Base-by-base conservation (phyloP, 2,113 vertebrate species). In the Clupea harengus region DNA sequence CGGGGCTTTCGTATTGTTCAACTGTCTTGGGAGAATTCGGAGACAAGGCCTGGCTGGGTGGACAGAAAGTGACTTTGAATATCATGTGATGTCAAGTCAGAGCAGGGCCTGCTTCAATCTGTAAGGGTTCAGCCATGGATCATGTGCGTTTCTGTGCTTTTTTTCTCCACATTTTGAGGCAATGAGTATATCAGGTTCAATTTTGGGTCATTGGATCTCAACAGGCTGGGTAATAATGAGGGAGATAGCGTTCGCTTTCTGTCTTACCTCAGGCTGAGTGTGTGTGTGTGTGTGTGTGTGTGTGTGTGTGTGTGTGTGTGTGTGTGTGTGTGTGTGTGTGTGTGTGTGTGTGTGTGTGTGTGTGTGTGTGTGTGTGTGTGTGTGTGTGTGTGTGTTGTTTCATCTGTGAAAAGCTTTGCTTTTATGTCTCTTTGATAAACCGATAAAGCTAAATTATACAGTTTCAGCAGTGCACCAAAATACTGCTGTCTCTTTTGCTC, bases 381-480 rank as follows among this genome's bases (percentile, higher is more conserved):
- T 22, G 18, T n/a, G 60, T 39, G 8, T 39, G 9, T 15, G 32
- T 15, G 32, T 78, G 72, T 78, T 78, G 28, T 78, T 17, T 78
- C 32, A 72, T 7, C 64, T 72, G 64, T 28, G 64, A 13, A n/a
- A 25, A 39, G 32, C 72, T 39, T 78, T 15, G 72, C 72, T 78
- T 78, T 78, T 32, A 78, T 78, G 25, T 4, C 72, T 32, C 10
- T 78, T 78, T 39, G 32, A 32, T 78, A 39, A 78, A 78, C 72
- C 13, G 72, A 78, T 67, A 28, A 78, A 78, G 15, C 32, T 17
- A 78, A 78, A 78, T 20, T 60, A 44, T 10, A 28, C 9, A 28
- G 64, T 39, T 75, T 75, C 67, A 78, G 72, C 72, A 78, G 72
- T 78, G 28, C 72, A 78, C 72, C 72, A 78, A 78, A 78, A 78